Conservation (phyloP, 2,113 vertebrate species). For the Pantherophis guttatus region DNA sequence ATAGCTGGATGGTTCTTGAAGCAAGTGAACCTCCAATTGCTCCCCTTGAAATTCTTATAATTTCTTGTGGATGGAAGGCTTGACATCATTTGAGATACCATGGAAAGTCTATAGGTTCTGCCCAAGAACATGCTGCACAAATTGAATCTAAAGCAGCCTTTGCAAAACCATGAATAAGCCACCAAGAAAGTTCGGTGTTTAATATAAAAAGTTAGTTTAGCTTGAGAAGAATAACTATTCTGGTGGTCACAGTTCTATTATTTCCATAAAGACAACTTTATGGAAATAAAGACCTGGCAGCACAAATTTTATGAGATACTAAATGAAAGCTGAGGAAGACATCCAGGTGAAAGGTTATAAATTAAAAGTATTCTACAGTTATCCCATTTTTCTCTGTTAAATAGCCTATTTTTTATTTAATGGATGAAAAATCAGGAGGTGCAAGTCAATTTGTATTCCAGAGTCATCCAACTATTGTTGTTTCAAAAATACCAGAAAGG, state of each 20-base stretch:
- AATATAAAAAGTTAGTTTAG: neutral
- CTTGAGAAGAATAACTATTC: neutral
- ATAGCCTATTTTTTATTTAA: neutral
- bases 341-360: neutral
- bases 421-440: neutral
- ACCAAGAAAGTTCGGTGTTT: neutral
- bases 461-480: neutral
- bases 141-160: neutral
- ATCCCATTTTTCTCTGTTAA: neutral
- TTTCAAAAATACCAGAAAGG: neutral
- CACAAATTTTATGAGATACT: neutral
- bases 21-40: neutral
- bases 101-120: neutral
- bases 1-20: neutral
- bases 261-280: neutral
- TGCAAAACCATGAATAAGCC: neutral
- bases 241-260: neutral
- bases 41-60: neutral
- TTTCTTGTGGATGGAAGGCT: neutral
- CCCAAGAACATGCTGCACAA: neutral
- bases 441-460: neutral
- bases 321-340: neutral
- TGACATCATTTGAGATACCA: neutral
- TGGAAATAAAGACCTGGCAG: neutral
- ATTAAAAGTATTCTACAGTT: neutral